These are phyloP conservation scores for Semicossyphus pulcher DNA, from an alignment of 2,113 vertebrate species.

Conservation along the genomic window DNA sequence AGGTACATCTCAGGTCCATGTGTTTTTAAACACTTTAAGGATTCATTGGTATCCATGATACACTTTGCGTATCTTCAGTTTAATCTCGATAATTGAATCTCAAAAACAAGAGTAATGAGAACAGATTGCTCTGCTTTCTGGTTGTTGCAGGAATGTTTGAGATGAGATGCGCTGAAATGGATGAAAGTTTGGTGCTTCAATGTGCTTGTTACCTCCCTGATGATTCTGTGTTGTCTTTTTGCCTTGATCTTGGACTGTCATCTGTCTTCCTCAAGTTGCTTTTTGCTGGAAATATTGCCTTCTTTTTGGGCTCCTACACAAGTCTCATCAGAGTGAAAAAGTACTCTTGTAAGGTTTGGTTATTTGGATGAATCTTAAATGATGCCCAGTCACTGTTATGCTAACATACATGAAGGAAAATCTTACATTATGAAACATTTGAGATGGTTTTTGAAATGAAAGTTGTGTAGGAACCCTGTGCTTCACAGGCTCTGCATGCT, in stretches of 20 bases:
- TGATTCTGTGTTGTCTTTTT: conserved; percentile 29
- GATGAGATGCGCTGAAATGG: conserved; percentile 51
- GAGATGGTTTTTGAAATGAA: background rate
- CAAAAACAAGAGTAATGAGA: background rate
- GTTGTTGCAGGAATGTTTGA: conserved; percentile 46
- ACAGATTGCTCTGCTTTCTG: background rate
- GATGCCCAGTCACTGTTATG: too few relatives aligned
- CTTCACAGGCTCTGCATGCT: conserved; percentile 45
- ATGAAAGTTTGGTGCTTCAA: conserved; percentile 62
- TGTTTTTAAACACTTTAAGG: background rate
- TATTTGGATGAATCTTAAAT: too few relatives aligned
- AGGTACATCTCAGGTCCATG: conserved; percentile 54
- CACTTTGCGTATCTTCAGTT: background rate
- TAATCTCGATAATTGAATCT: background rate
- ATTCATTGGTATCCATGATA: background rate
- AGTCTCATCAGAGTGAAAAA: background rate
- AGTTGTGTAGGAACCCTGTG: conserved; percentile 43
- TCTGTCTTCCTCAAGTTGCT: conserved; percentile 11
- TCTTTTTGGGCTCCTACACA: conserved; percentile 50
- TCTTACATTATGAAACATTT: background rate
- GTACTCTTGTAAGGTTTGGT: too few relatives aligned
- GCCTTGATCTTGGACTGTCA: conserved; percentile 19
- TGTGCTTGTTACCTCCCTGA: conserved; percentile 38
- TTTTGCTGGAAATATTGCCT: background rate
- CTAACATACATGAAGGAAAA: too few relatives aligned